Conservation (phyloP, 2,888 invertebrate genomes). For the Macrophya alboannulata region DNA sequence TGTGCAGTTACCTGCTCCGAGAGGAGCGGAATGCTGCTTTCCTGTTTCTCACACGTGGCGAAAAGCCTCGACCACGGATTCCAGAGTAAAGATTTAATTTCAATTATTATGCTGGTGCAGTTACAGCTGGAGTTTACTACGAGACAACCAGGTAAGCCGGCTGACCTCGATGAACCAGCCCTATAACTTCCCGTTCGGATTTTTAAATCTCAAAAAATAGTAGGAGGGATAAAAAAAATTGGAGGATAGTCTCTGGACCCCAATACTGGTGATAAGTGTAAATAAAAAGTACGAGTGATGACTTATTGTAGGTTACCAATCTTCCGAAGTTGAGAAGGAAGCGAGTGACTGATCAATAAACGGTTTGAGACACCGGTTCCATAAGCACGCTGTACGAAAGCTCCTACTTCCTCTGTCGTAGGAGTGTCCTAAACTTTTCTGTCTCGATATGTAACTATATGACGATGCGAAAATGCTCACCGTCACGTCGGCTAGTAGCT, state of each 20-base stretch:
- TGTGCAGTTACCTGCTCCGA: conserved; percentile 19
- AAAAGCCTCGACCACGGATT: conserved; percentile 13
- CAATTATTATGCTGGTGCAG: not conserved
- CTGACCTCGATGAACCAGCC: too few species aligned
- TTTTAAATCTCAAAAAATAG: not conserved
- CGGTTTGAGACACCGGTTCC: not conserved
- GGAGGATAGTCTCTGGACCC: not conserved
- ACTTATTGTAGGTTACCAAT: not conserved
- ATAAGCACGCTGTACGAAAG: not conserved
- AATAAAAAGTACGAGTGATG: not conserved
- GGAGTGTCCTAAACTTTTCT: conserved; percentile 19
- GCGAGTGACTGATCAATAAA: conserved; percentile 17
- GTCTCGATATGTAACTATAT: not conserved
- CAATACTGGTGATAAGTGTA: too few species aligned
- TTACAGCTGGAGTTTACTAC: not conserved
- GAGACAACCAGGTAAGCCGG: not conserved
- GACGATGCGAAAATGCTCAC: conserved; percentile 2
- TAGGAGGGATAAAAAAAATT: too few species aligned
- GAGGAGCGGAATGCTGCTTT: conserved; percentile 37
- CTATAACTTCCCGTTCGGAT: too few species aligned
- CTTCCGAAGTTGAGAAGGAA: not conserved
- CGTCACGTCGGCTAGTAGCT: not conserved
- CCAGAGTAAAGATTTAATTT: conserved; percentile 24
- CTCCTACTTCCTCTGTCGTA: not conserved
- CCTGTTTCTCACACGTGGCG: conserved; percentile 40